Evolutionary conservation across 2,797 vertebrate species (phyloP), one percentile per base, ranked within the genome.

Genomic region (Typhlichthys subterraneus): DNA sequence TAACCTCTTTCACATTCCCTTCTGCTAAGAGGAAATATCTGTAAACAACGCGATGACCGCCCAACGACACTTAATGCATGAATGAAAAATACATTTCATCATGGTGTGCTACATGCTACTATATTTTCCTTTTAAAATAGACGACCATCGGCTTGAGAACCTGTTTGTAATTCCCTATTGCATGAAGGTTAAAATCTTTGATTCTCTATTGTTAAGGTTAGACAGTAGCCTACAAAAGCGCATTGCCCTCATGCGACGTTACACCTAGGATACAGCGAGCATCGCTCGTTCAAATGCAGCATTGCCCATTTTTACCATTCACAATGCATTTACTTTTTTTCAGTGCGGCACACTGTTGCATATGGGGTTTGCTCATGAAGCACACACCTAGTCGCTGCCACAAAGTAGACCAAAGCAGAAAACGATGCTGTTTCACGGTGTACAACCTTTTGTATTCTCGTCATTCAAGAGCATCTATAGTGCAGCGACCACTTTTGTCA

Each of bases 261-360:
- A 84, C 86, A 89, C 89, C 87, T 87, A 74, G 80, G 81, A 85
- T 87, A 87, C 84, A 59, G 86, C 82, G 70, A 72, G 84, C 17
- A 73, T 87, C 79, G 81, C 77, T 72, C 85, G 67, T 75, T 81
- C 59, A 80, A 86, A 87, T 89, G 89, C 90, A 87, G 84, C 89
- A 90, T 79, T 76, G 77, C 73, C 77, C 82, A 77, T 70, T 77
- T 77, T 84, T 82, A 77, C 83, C 79, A 73, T 86, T 85, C 86
- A 87, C 86, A 69, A 73, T 80, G 88, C 87, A 77, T 90, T 83
- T 67, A 88, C 88, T 89, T 90, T 88, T 12, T 77, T 63, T 64
- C 85, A 65, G 85, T 89, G 87, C 88, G 85, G 85, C 90, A 91
- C 90, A 91, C 90, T 91, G 90, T 91, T 91, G 90, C 90, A 90